Base-by-base conservation (phyloP, 37 sponge, comb jelly and placozoan genomes). In the Amphimedon queenslandica region DNA sequence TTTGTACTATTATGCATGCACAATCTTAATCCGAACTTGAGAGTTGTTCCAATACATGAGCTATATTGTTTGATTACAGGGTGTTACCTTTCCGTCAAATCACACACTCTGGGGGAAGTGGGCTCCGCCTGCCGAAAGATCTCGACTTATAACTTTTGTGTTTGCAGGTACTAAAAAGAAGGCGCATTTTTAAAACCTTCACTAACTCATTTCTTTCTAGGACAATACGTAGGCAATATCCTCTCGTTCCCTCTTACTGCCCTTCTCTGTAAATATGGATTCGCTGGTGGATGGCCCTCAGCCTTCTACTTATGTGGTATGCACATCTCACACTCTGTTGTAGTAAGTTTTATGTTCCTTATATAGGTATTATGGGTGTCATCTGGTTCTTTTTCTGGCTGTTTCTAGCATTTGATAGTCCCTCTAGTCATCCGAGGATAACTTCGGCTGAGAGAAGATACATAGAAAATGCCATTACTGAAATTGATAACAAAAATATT, bases 71-170 rank as follows among this genome's bases (percentile, higher is more conserved):
- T n/a, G n/a, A 11, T 4, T 69, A 16, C 66, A 96, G 96, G 96
- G 96, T n/a, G 93, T 96, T 18, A 92, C 95, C n/a, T 92, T 89
- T 81, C 99, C 99, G 31, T 81, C 99, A 41, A 91, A 91, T 87
- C 86, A 80, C 55, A 87, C 88, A 0, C 29, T 98, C 27, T 92
- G 92, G 89, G 82, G 88, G 0, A 70, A 75, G 36, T 98, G 99
- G 99, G 95, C 99, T 0, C 99, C 99, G 3, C 90, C 90, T 2
- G 30, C 40, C 28, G 99, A 98, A 55, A 74, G 85, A 39, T 91
- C 84, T 37, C 64, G 41, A 37, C 75, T 98, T 32, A 36, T 78
- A 10, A 77, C 99, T 31, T 60, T 98, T 0, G 65, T 77, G 31
- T 87, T 61, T 39, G 60, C 89, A 69, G 98, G 98, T 84, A 21